Percentiles rank a stretch among this genome's conserved stretches.
Evolutionary conservation across 2,113 vertebrate species (phyloP).

Genomic region (Macroglossus sobrinus): DNA sequence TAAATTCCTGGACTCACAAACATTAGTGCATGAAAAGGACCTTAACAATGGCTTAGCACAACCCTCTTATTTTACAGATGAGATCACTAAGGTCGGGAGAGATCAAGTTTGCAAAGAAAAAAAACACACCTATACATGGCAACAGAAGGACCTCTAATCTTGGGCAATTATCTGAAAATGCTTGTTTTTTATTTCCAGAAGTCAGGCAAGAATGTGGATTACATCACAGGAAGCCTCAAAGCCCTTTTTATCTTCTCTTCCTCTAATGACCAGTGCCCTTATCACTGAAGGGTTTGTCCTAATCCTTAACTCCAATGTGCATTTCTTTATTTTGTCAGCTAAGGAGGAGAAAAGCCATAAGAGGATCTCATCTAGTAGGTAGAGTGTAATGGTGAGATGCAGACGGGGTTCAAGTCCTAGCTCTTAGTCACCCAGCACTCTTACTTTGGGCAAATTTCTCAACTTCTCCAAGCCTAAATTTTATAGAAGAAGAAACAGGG

Average conservation of each 20-base stretch:
- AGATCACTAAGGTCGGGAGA: neutral
- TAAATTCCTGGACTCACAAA: neutral
- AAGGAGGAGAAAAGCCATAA: neutral
- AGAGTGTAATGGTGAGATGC: neutral
- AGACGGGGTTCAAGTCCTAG: neutral
- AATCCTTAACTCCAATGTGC: neutral
- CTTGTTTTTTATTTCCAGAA: neutral
- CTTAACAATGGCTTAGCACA: neutral
- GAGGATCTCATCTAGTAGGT: neutral
- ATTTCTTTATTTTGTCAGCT: neutral
- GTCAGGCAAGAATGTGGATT: neutral
- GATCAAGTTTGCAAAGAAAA: neutral
- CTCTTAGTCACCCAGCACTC: neutral
- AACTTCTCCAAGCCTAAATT: neutral
- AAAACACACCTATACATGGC: neutral
- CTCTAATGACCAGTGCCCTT: neutral
- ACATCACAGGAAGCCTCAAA: slow-evolving; percentile 2
- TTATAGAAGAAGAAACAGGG: neutral
- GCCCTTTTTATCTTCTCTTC: neutral
- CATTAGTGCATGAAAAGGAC: neutral
- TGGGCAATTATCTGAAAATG: slow-evolving; percentile 23
- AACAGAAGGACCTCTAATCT: neutral
- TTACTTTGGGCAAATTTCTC: neutral
- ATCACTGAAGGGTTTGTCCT: neutral
- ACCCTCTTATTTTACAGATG: slow-evolving; percentile 7